These are phyloP conservation scores for Crossaster papposus DNA, from an alignment of 53 echinoderm and acorn worm species.

Conservation along the genomic window DNA sequence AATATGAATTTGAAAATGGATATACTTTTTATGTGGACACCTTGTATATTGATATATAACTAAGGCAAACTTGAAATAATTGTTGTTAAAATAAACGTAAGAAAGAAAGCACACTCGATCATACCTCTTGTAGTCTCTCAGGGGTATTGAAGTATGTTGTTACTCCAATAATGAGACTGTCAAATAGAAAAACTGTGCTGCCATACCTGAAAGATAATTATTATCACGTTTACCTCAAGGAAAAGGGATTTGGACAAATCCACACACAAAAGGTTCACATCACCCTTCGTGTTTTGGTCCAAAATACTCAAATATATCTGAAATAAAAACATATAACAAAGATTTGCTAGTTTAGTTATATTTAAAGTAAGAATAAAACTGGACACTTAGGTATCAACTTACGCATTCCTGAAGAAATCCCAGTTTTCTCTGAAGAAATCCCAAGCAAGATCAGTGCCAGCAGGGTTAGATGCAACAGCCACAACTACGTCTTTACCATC, in stretches of 20 bases:
- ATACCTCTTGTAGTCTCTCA: constrained; percentile 85
- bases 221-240: background rate
- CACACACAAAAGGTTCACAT: background rate
- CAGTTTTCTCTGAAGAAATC: constrained; percentile 87
- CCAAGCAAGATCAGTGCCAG: constrained; percentile 87
- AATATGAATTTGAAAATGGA: too few relatives aligned
- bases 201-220: constrained; percentile 71
- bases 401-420: constrained; percentile 78
- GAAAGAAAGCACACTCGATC: background rate
- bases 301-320: too few relatives aligned
- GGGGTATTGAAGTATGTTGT: constrained; percentile 77
- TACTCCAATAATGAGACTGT: constrained; percentile 62
- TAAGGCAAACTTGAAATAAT: too few relatives aligned
- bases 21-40: too few relatives aligned
- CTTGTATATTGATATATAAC: too few relatives aligned
- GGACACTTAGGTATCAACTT: constrained; percentile 20
- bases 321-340: too few relatives aligned
- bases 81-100: too few relatives aligned
- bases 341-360: too few relatives aligned
- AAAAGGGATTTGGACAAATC: background rate
- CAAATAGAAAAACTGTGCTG: constrained; percentile 61
- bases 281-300: too few relatives aligned
- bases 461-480: constrained; percentile 68
- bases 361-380: background rate
- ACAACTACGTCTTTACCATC: constrained; percentile 10